Conservation (phyloP, 2,797 vertebrate genomes). For the Galago senegalensis region DNA sequence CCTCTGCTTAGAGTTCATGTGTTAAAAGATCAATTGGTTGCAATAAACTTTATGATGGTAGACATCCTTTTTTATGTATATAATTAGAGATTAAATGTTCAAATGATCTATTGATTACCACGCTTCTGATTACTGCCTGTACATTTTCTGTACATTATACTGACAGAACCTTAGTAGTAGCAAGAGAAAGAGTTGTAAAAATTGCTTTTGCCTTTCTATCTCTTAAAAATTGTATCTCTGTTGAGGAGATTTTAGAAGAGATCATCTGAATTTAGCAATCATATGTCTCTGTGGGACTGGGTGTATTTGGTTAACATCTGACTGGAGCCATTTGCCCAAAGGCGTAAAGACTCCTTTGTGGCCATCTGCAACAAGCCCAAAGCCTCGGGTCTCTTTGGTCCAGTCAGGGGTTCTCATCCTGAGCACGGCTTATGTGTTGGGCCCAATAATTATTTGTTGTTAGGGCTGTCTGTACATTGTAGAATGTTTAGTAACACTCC, state of each 20-base stretch:
- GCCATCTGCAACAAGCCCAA: not conserved
- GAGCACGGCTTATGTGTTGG: not conserved
- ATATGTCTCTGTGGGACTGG: not conserved
- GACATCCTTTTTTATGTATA: not conserved
- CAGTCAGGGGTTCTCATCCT: not conserved
- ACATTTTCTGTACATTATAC: not conserved
- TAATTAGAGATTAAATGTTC: constrained; percentile 45
- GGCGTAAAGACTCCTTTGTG: not conserved
- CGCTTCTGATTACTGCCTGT: not conserved
- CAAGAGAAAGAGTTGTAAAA: not conserved
- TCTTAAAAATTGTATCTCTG: not conserved
- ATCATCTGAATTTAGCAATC: not conserved
- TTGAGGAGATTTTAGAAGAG: not conserved
- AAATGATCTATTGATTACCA: not conserved
- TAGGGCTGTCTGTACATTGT: not conserved
- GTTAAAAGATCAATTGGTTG: not conserved
- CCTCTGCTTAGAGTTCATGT: not conserved
- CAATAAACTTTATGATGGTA: not conserved
- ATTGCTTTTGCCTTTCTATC: not conserved
- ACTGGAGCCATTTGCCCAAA: not conserved
- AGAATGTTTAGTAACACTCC: not conserved
- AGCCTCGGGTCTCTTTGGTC: not conserved
- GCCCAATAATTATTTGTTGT: not conserved
- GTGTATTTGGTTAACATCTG: not conserved
- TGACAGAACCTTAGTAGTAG: not conserved